Evolutionary conservation across 2,797 vertebrate genomes (phyloP).

Genomic region (Trematocara caparti): DNA sequence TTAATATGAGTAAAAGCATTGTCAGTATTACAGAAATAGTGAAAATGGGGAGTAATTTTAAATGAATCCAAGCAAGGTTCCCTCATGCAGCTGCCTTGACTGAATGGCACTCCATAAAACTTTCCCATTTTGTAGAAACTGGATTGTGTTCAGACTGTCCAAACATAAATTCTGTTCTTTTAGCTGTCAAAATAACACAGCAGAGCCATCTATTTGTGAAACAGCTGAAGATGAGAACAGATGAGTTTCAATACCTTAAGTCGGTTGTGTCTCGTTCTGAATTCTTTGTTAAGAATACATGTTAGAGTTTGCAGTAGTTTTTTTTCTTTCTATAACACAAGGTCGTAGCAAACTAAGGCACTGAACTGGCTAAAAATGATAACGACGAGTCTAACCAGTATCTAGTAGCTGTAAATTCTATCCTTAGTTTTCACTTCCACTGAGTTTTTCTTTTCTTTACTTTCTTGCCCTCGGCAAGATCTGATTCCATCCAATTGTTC

Average conservation of each 20-base stretch:
- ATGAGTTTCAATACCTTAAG: conserved; percentile 17
- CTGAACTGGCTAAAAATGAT: background rate
- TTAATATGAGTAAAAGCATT: background rate
- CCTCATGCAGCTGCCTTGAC: background rate
- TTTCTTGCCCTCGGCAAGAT: background rate
- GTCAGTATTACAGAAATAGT: background rate
- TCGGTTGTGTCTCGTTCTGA: background rate
- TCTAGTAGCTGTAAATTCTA: background rate
- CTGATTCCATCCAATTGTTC: background rate
- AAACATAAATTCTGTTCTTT: background rate
- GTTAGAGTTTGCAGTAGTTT: background rate
- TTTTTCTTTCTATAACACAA: background rate
- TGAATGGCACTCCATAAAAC: background rate
- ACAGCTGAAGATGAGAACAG: background rate
- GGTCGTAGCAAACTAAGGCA: background rate
- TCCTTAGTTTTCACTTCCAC: background rate
- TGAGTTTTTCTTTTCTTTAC: background rate
- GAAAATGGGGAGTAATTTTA: background rate
- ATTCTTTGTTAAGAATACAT: background rate
- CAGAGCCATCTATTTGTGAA: background rate
- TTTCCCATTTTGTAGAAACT: background rate
- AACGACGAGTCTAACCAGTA: background rate
- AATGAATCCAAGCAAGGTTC: background rate
- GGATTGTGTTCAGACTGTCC: background rate
- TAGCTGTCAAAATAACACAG: background rate